Base-by-base conservation (phyloP, 2,797 vertebrate species). In the Oreortyx pictus region DNA sequence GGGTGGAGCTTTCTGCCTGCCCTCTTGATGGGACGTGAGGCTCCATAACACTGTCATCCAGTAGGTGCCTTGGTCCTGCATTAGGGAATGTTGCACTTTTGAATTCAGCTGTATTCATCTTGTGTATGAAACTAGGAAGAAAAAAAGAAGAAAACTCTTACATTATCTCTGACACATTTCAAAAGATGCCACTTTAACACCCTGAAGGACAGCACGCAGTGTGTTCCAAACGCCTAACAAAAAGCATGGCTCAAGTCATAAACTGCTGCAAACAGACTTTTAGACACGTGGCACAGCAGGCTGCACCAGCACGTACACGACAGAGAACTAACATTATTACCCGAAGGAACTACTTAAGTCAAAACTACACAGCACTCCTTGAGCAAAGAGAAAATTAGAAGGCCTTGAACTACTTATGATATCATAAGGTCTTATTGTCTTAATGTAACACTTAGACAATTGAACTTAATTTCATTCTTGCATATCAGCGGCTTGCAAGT, bases 11-110 rank as follows among this genome's bases (percentile, higher is more conserved):
- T 97, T 99, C 99, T 0, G 99, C 99, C 50, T 99, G 99, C 25
- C 98, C 98, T 56, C 99, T 97, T 14, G 98, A 98, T 3, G 99
- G 98, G 22, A 98, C 98, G 50, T 99, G 98, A 82, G 98, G 98
- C 96, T 99, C 99, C 98, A 99, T 98, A 89, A 99, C 99, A 1
- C 99, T 99, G 93, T 99, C 99, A 17, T 99, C 99, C 96, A 99
- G 94, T 47, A 99, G 98, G 84, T 99, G 99, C 68, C 99, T 98
- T 31, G 99, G 99, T 19, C 99, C 98, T 3, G 99, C 99, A 10
- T 99, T 99, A 74, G 99, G 99, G 96, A 99, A 99, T 0, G 99
- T 99, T 4, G 99, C 99, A 7, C 99, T 99, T 96, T 99, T 99
- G 90, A 99, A 99, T 81, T 99, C 99, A 7, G 98, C 98, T 2